Conservation (phyloP, 2,113 vertebrate genomes). For the Sialia sialis region DNA sequence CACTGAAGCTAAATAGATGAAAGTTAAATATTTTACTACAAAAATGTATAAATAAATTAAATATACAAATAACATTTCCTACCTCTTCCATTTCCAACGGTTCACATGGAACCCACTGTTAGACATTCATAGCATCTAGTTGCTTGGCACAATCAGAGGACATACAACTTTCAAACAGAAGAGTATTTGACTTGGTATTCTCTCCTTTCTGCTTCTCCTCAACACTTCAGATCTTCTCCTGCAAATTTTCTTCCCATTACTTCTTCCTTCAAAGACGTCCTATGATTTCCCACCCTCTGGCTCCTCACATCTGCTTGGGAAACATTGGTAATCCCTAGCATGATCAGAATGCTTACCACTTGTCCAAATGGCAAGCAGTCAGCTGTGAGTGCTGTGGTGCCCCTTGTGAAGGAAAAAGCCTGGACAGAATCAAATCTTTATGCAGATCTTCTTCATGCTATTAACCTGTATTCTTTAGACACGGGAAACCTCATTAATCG, state of each 20-base stretch:
- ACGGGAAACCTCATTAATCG: background rate
- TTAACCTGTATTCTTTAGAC: background rate
- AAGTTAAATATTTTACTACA: background rate
- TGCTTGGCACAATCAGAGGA: background rate
- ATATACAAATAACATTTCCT: background rate
- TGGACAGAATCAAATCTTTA: background rate
- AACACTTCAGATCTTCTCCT: background rate
- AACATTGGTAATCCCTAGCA: background rate
- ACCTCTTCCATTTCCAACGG: background rate
- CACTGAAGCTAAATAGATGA: background rate
- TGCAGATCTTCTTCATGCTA: background rate
- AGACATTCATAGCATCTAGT: background rate
- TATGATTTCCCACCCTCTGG: background rate
- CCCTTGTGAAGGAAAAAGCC: background rate
- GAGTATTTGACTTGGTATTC: background rate
- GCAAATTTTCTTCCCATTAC: background rate
- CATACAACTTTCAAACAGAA: background rate
- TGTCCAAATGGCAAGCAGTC: background rate
- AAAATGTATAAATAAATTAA: background rate
- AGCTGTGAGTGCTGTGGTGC: background rate
- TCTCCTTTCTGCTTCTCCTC: background rate
- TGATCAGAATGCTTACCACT: background rate
- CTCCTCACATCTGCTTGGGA: background rate
- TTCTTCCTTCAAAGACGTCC: background rate
- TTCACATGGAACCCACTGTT: background rate